phyloP scores from a whole-genome alignment of 2,113 vertebrate genomes.

The Gymnarchus niloticus region DNA sequence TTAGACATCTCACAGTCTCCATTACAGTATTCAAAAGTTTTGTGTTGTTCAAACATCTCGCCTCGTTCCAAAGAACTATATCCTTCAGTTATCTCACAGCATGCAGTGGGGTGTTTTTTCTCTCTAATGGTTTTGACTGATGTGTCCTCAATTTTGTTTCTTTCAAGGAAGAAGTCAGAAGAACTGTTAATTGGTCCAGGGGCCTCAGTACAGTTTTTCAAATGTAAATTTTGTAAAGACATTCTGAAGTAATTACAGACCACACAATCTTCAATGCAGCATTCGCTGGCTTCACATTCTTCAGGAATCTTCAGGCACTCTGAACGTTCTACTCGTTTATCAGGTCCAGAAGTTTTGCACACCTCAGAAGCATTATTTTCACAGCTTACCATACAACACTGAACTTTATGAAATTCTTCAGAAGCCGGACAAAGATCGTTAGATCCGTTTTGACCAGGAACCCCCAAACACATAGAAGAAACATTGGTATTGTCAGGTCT shows the following conservation, averaged over 20 bases:
- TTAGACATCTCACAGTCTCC: not conserved
- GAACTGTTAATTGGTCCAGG: not conserved
- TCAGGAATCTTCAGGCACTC: not conserved
- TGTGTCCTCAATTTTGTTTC: not conserved
- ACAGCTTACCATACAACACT: not conserved
- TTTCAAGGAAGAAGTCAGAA: not conserved
- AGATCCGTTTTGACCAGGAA: conserved; percentile 6
- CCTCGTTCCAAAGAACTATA: not conserved
- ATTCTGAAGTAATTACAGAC: conserved; percentile 13
- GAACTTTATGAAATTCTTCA: not conserved
- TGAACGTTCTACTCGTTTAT: not conserved
- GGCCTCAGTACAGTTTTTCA: not conserved
- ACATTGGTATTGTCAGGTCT: not conserved
- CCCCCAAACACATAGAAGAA: not conserved
- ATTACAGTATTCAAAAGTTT: not conserved
- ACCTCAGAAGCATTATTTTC: not conserved
- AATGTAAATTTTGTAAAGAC: conserved; percentile 10
- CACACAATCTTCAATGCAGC: not conserved
- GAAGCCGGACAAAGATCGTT: not conserved
- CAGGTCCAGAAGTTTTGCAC: not conserved
- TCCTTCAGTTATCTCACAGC: not conserved
- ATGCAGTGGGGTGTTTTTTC: not conserved
- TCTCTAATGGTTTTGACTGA: not conserved
- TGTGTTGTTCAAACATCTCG: not conserved
- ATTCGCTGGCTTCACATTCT: not conserved